phyloP scores from a whole-genome alignment of 2,113 vertebrate genomes.

The Siniperca knerii region DNA sequence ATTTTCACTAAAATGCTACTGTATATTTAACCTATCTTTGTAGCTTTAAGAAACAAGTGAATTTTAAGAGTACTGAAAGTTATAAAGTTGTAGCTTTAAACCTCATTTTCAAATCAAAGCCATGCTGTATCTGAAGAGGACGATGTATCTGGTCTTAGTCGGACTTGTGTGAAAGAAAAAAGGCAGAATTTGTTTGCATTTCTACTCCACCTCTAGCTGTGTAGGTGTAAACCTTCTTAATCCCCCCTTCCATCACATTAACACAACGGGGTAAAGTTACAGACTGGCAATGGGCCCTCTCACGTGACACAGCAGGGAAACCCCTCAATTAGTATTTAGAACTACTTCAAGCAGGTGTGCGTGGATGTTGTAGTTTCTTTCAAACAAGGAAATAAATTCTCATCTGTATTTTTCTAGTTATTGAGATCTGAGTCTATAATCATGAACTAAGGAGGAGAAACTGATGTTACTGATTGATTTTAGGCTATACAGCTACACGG shows the following conservation, averaged over 20 bases:
- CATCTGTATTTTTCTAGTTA: background rate
- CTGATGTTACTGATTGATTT: background rate
- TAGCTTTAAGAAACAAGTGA: too few species aligned
- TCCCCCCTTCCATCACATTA: conserved; percentile 24
- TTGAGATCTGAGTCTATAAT: background rate
- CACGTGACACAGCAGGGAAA: conserved; percentile 14
- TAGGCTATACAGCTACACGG: too few species aligned
- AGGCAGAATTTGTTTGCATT: background rate
- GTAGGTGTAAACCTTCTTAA: conserved; percentile 17
- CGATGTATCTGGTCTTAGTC: background rate
- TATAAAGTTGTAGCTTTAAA: background rate
- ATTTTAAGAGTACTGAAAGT: background rate
- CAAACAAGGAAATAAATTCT: background rate
- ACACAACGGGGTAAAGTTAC: conserved; percentile 8
- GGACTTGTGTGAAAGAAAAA: background rate
- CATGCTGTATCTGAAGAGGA: background rate
- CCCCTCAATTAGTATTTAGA: conserved; percentile 3
- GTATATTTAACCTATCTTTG: too few species aligned
- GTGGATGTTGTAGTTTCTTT: background rate
- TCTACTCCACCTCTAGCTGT: background rate
- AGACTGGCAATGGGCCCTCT: background rate
- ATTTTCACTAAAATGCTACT: background rate
- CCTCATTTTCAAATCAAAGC: background rate
- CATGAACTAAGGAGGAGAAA: background rate
- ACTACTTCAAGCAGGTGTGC: background rate